Conservation (phyloP, 2,113 vertebrate genomes). For the Aptenodytes forsteri region DNA sequence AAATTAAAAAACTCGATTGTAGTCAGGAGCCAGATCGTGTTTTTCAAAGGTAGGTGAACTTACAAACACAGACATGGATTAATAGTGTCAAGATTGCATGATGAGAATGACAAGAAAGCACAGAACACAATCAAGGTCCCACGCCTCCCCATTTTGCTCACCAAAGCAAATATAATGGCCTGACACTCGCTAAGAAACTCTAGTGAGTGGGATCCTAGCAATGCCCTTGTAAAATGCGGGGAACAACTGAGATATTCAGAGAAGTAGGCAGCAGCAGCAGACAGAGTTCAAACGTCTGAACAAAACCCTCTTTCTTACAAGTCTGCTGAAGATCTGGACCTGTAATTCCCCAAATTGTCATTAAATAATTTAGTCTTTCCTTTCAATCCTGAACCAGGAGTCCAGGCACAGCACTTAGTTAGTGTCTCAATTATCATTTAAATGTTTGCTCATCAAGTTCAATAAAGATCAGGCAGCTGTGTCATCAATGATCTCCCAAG, state of each 20-base stretch:
- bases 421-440: constrained; percentile 69
- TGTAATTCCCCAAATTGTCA: neutral
- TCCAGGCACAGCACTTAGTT: constrained; percentile 60
- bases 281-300: neutral
- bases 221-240: neutral
- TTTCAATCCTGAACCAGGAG: constrained; percentile 28
- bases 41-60: neutral
- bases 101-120: neutral
- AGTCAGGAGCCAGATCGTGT: neutral
- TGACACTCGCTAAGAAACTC: neutral
- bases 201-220: neutral
- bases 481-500: constrained; percentile 57
- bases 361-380: constrained; percentile 9
- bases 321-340: neutral
- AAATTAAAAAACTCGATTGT: neutral
- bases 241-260: neutral
- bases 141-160: neutral
- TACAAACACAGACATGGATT: neutral
- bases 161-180: neutral
- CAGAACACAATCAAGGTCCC: neutral
- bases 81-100: fast-evolving
- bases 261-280: neutral
- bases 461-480: constrained; percentile 60
- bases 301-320: neutral
- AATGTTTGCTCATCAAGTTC: constrained; percentile 72